A percentile compares a stretch with the other conserved stretches of the same genome.
Conservation (phyloP, 2,888 invertebrate genomes). For the Acanthosoma haemorrhoidale region DNA sequence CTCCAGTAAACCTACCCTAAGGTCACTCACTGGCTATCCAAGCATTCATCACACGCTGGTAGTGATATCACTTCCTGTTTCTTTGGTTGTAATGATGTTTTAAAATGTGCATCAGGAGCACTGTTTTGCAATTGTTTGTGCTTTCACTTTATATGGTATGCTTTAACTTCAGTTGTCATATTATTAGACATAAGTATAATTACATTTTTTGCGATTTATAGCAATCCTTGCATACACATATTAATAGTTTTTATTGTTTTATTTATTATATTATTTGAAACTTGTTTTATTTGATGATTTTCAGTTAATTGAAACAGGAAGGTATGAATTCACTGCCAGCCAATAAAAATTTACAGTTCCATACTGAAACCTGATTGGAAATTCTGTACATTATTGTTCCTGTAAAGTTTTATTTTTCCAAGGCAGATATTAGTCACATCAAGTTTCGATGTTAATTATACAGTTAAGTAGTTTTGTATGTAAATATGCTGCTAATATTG, state of each 20-base stretch:
- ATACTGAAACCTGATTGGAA: conserved; percentile 4
- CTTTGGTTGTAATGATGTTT: neutral
- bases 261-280: no score
- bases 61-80: conserved; percentile 6
- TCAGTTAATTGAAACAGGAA: neutral
- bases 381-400: neutral
- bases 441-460: no score
- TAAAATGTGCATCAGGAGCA: neutral
- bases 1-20: conserved; percentile 48
- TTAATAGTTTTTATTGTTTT: no score
- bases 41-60: neutral
- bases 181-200: neutral
- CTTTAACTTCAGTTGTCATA: neutral
- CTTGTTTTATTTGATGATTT: neutral
- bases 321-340: neutral
- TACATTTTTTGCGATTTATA: neutral
- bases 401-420: no score
- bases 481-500: no score
- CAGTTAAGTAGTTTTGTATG: no score
- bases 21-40: neutral
- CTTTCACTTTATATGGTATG: neutral
- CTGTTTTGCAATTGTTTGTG: neutral
- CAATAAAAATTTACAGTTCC: neutral
- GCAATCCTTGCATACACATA: no score
- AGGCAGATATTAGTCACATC: no score